Evolutionary conservation across 2,113 vertebrate genomes (phyloP), one percentile per base, ranked within the genome.

Genomic region (Parotia lawesii): DNA sequence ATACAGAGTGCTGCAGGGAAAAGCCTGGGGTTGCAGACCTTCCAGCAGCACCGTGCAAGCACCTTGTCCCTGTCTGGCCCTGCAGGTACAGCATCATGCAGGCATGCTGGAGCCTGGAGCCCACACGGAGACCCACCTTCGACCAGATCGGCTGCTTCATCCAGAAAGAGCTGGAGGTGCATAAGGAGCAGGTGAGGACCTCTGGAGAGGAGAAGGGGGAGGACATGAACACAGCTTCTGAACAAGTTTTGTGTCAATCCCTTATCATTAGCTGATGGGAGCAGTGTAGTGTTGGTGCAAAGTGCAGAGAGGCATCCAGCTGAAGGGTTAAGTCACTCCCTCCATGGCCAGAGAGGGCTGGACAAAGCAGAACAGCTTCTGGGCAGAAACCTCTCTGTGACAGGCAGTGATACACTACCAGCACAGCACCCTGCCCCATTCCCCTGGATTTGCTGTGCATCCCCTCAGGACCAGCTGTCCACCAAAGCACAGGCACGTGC

Each of bases 61-160:
- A 0, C 23, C 60, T 40, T 70, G 12, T 37, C 31, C 33, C 56
- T 58, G 17, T 74, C 10, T 69, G 76, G 21, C 42, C 78, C 57
- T 84, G 65, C 96, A 99, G 99, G 95, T 99, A 99, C 54, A 94
- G 73, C 48, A 98, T 99, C 94, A 99, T 99, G 99, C 98, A 98
- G 89, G 98, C 98, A 7, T 99, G 99, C 96, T 99, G 99, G 99
- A 98, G 98, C 89, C 96, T 99, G 97, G 98, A 99, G 92, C 98
- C 99, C 5, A 99, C 98, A 1, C 92, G 74, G 33, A 98, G 99
- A 57, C 99, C 99, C 0, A 99, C 98, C 9, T 99, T 99, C 15
- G 97, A 97, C 89, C 98, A 99, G 97, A 99, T 99, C 66, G 64
- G 96, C 51, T 97, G 97, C 89, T 97, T 99, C 94, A 98, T 99